Conservation (phyloP, 2,888 invertebrate genomes). For the Iphiclides podalirius region DNA sequence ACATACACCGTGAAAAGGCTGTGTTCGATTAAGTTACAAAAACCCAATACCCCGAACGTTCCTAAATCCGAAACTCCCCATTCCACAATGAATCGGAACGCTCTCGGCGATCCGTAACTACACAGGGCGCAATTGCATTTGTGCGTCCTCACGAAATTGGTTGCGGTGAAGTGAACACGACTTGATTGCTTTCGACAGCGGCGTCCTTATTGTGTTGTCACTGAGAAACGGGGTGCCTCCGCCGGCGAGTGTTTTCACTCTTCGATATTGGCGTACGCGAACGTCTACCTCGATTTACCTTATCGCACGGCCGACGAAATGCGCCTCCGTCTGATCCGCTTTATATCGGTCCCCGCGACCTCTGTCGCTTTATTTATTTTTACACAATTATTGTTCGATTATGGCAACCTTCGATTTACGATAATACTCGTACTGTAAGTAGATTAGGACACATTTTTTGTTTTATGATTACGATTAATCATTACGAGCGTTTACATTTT, state of each 20-base stretch:
- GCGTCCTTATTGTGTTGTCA: constrained; percentile 72
- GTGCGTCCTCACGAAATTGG: constrained; percentile 46
- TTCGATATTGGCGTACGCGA: constrained; percentile 64
- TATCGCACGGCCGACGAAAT: constrained; percentile 34
- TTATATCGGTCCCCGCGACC: constrained; percentile 2
- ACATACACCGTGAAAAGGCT: no score
- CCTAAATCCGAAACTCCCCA: not conserved
- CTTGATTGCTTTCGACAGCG: constrained; percentile 64
- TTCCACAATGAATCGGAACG: constrained; percentile 15
- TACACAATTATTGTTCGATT: not conserved
- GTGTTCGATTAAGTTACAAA: not conserved
- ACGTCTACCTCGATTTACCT: constrained; percentile 43
- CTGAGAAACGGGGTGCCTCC: constrained; percentile 62
- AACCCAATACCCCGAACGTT: constrained; percentile 19
- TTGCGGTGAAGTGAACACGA: constrained; percentile 55
- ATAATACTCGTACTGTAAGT: no score
- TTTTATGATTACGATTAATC: no score
- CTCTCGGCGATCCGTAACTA: constrained; percentile 19
- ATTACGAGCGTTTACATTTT: no score
- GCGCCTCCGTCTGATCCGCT: constrained; percentile 15
- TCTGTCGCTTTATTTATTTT: constrained; percentile 2
- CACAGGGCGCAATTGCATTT: constrained; percentile 33
- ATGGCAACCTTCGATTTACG: no score
- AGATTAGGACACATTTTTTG: no score
- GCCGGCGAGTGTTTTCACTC: constrained; percentile 48